These are phyloP conservation scores for Scomber colias DNA, from an alignment of 2,113 vertebrate species.

Conservation along the genomic window DNA sequence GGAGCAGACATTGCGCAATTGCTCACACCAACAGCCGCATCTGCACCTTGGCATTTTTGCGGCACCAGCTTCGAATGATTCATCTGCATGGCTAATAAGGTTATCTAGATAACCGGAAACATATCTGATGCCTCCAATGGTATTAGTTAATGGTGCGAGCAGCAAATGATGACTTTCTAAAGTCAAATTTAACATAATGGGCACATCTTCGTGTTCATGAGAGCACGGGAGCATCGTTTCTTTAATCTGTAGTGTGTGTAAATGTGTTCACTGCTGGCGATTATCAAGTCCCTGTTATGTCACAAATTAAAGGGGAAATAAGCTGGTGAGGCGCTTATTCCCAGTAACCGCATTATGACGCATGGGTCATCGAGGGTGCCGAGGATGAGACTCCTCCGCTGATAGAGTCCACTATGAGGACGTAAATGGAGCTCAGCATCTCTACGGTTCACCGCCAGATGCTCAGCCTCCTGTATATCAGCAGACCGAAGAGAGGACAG, in stretches of 20 bases:
- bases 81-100: constrained; percentile 19
- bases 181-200: neutral
- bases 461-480: constrained; percentile 4
- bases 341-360: constrained; percentile 89
- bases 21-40: constrained; percentile 23
- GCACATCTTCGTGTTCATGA: constrained; percentile 1
- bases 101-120: constrained; percentile 14
- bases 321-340: constrained; percentile 79
- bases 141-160: neutral
- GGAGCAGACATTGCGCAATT: constrained; percentile 66
- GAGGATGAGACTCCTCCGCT: constrained; percentile 59
- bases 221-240: neutral
- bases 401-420: constrained; percentile 29
- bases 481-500: constrained; percentile 1
- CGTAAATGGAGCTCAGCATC: constrained; percentile 26
- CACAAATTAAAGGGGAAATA: constrained; percentile 79
- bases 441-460: constrained; percentile 6
- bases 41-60: constrained; percentile 28
- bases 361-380: constrained; percentile 73
- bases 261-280: constrained; percentile 52
- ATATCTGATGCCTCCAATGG: constrained; percentile 4
- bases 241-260: constrained; percentile 53
- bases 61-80: constrained; percentile 13
- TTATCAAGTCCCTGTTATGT: constrained; percentile 76
- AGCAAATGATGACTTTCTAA: constrained; percentile 16